Percentiles rank a stretch among this genome's conserved stretches.
phyloP scores from a whole-genome alignment of 2,113 vertebrate species.

The Corvus cornix region DNA sequence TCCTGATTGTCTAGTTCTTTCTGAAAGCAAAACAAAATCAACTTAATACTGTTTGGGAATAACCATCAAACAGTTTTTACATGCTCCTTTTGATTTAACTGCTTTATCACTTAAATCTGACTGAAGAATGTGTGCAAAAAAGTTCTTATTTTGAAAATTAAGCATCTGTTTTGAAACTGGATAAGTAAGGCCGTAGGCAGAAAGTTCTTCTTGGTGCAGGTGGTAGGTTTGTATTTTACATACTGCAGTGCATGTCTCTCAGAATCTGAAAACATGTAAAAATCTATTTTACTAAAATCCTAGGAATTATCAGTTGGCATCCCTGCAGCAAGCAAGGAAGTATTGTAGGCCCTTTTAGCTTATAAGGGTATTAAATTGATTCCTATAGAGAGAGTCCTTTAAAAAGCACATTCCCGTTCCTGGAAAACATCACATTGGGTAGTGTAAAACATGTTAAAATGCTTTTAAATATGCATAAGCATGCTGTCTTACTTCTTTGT shows the following conservation, averaged over 20 bases:
- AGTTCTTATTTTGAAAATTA: background rate
- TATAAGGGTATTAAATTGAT: background rate
- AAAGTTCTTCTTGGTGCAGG: background rate
- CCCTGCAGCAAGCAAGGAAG: background rate
- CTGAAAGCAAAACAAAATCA: background rate
- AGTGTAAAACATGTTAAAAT: background rate
- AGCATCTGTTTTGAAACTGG: background rate
- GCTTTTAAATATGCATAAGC: background rate
- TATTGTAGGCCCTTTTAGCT: background rate
- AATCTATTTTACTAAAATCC: background rate
- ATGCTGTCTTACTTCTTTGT: background rate
- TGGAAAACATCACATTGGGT: background rate
- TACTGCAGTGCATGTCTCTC: background rate
- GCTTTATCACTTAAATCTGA: background rate
- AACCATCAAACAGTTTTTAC: background rate
- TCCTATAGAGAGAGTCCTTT: background rate
- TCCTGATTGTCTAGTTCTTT: background rate
- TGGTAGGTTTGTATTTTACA: background rate
- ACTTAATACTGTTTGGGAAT: background rate
- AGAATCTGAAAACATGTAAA: background rate
- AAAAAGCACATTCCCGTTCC: background rate
- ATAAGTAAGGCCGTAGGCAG: background rate
- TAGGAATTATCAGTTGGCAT: background rate
- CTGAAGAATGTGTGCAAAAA: background rate
- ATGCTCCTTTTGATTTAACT: background rate